A percentile compares a stretch with the other conserved stretches of the same genome.
phyloP scores from a whole-genome alignment of 2,888 invertebrate species.

The Hirtodrosophila histrioides region DNA sequence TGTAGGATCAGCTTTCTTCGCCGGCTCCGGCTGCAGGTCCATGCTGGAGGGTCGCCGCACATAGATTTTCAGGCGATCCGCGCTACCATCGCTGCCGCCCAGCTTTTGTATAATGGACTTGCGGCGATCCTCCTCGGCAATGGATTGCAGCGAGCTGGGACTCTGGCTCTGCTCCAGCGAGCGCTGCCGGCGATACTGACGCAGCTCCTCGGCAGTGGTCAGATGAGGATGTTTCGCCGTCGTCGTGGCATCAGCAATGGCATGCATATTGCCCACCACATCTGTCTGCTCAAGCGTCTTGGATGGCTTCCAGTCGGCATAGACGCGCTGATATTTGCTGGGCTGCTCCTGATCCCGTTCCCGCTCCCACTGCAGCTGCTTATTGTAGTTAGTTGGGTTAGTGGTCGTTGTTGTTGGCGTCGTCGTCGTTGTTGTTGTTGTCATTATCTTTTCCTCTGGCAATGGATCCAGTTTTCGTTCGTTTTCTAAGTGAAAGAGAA shows the following conservation, averaged over 20 bases:
- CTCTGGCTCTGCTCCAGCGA: slow-evolving; percentile 85
- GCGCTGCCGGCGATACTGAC: slow-evolving; percentile 86
- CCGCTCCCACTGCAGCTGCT: slow-evolving; percentile 71
- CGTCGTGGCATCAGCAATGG: slow-evolving; percentile 88
- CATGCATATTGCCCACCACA: slow-evolving; percentile 93
- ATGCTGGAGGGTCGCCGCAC: slow-evolving; percentile 85
- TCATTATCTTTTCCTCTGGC: slow-evolving; percentile 88
- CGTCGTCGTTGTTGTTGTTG: slow-evolving; percentile 66
- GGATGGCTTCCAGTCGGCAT: slow-evolving; percentile 92
- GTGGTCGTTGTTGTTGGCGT: slow-evolving; percentile 56
- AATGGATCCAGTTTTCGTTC: slow-evolving; percentile 91
- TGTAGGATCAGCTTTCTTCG: slow-evolving; percentile 30
- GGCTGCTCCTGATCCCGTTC: slow-evolving; percentile 1
- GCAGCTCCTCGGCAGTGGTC: slow-evolving; percentile 86
- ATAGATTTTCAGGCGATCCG: slow-evolving; percentile 87
- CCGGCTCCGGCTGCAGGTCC: slow-evolving; percentile 39
- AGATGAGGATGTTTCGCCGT: slow-evolving; percentile 85
- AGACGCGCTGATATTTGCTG: slow-evolving; percentile 86
- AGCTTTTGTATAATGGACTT: slow-evolving; percentile 86
- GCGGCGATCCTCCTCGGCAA: slow-evolving; percentile 87
- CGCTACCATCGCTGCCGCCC: slow-evolving; percentile 85
- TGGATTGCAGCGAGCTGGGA: slow-evolving; percentile 85
- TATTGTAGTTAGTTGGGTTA: slow-evolving; percentile 51
- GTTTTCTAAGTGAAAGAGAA: slow-evolving; percentile 86
- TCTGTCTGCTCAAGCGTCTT: slow-evolving; percentile 91